phyloP scores from a whole-genome alignment of 2,797 vertebrate genomes.

The Limnodromus scolopaceus region DNA sequence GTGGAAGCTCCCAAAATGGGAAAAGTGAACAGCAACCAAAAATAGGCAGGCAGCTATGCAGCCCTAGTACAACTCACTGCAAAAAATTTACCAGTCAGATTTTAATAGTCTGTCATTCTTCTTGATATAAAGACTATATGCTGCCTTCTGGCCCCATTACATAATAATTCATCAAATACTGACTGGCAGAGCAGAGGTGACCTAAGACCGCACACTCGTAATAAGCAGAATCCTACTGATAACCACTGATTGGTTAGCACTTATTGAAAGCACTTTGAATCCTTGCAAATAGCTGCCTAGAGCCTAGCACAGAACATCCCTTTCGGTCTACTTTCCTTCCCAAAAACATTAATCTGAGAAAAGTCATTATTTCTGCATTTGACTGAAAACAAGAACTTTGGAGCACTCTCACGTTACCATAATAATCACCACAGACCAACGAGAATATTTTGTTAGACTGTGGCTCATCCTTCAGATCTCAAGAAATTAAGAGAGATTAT shows the following conservation, averaged over 20 bases:
- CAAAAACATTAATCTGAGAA: not conserved
- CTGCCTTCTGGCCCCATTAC: constrained; percentile 30
- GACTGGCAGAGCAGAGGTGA: not conserved
- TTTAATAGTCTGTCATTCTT: constrained; percentile 42
- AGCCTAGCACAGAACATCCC: not conserved
- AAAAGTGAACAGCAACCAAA: constrained; percentile 15
- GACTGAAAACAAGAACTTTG: not conserved
- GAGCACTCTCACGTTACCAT: not conserved
- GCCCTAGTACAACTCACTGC: not conserved
- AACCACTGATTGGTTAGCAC: not conserved
- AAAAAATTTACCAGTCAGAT: constrained; percentile 13
- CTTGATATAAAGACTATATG: not conserved
- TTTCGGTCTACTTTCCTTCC: not conserved
- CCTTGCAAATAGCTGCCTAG: not conserved
- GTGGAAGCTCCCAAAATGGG: not conserved
- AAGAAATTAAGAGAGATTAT: not conserved
- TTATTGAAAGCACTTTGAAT: not conserved
- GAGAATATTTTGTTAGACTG: not conserved
- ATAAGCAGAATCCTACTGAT: not conserved
- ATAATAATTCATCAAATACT: not conserved
- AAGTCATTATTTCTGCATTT: constrained; percentile 1
- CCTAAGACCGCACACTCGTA: not conserved
- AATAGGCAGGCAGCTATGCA: constrained; percentile 23
- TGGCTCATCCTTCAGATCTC: not conserved
- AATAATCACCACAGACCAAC: not conserved